Base-by-base conservation (phyloP, 2,113 vertebrate genomes). In the Nibea coibor region DNA sequence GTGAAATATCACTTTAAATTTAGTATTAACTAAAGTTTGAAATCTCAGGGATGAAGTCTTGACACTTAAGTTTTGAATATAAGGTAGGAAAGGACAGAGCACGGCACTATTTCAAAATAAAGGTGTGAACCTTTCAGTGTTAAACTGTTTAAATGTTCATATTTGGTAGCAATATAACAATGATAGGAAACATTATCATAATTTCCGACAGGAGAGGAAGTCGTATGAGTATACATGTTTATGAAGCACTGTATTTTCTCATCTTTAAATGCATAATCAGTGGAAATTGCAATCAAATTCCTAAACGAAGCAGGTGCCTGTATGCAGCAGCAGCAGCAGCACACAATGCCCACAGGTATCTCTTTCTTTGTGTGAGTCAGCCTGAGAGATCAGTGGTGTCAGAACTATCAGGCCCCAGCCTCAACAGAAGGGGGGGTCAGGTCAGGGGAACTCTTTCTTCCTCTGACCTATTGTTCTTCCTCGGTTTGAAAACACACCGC, bases 401-500 rank as follows among this genome's bases (percentile, higher is more conserved):
- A 84, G 88, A 93, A 75, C 76, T 64, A 90, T 90, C 82, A 81
- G 89, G 80, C 80, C 76, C 70, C 79, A 82, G 84, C 78, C 82
- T 89, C 78, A 83, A 77, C 78, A 90, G 84, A 88, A 84, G 82
- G 69, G 80, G 88, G 90, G 79, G 82, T 85, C 76, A 86, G 93
- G 93, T 89, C 90, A 89, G 88, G 90, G 90, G 85, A 92, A 87
- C 79, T 88, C 92, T 94, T 94, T 93, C 91, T 93, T 94, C 93
- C 85, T 89, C 86, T 93, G 91, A 94, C 93, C 93, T 90, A 91
- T 91, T 93, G 92, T 95, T 94, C 91, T 92, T 92, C 91, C 93
- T 89, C 81, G 68, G 86, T 92, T 86, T 90, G 91, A 94, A 93
- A 94, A 91, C 93, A 91, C 88, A 87, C 75, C 28, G 68, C 83